phyloP scores from a whole-genome alignment of 1,140 invertebrate genomes.

The Cotesia glomerata region DNA sequence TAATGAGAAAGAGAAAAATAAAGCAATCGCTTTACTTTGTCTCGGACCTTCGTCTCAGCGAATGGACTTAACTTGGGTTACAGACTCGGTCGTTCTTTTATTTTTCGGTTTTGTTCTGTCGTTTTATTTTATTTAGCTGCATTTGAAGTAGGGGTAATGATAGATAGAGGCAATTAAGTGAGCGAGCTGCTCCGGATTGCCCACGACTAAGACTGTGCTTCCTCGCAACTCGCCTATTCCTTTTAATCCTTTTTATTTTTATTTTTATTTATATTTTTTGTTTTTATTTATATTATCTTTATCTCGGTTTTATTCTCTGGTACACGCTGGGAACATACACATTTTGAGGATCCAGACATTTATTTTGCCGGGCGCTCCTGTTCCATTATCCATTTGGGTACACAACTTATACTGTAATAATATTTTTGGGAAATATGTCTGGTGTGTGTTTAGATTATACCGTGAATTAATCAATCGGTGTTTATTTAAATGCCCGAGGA shows the following conservation, averaged over 20 bases:
- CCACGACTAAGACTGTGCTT: conserved; percentile 7
- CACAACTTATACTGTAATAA: too few relatives aligned
- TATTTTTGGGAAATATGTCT: too few relatives aligned
- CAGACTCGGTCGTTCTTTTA: not conserved
- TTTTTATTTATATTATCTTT: not conserved
- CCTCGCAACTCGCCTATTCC: not conserved
- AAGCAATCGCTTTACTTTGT: conserved; percentile 4
- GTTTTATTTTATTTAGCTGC: not conserved
- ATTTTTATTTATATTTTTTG: not conserved
- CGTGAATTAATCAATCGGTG: too few relatives aligned
- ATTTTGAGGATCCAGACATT: conserved; percentile 19
- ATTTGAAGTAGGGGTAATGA: conserved; percentile 37
- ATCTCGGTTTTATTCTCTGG: not conserved
- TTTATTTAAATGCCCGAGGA: too few relatives aligned
- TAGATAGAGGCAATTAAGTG: conserved; percentile 45
- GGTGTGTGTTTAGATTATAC: too few relatives aligned
- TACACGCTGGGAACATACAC: conserved; percentile 15
- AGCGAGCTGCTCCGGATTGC: conserved; percentile 36
- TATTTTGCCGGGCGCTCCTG: not conserved
- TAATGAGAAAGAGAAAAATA: not conserved
- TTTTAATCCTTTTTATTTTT: conserved; percentile 7
- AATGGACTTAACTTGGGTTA: not conserved
- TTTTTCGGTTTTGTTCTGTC: not conserved
- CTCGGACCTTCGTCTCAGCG: conserved; percentile 1
- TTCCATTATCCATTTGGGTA: not conserved